phyloP scores from a whole-genome alignment of 2,888 invertebrate genomes.

The Acrobasis repandana region DNA sequence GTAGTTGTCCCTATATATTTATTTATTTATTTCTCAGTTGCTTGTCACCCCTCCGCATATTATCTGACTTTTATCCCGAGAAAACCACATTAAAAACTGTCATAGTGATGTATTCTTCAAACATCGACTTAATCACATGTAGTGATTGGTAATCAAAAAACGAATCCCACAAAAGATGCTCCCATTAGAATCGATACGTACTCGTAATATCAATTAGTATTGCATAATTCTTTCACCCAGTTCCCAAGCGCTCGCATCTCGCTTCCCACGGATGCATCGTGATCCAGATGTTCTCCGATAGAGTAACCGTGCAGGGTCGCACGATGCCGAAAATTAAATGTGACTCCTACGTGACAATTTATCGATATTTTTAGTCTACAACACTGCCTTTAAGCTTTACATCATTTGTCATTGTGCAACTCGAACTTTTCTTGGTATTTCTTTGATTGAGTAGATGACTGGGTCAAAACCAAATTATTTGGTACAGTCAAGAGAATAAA shows the following conservation, averaged over 20 bases:
- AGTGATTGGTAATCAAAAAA: conserved; percentile 5
- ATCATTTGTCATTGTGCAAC: no score
- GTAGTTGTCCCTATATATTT: no score
- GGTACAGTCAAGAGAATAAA: no score
- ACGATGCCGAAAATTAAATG: conserved; percentile 39
- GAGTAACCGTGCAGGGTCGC: conserved; percentile 54
- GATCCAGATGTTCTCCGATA: conserved; percentile 66
- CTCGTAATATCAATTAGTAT: conserved; percentile 24
- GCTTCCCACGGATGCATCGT: conserved; percentile 55
- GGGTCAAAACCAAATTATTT: no score
- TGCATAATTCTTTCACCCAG: conserved; percentile 33
- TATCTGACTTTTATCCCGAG: no score
- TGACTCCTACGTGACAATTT: conserved; percentile 6
- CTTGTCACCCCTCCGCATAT: no score
- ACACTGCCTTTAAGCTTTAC: no score
- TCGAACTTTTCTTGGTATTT: no score
- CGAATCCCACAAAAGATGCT: conserved; percentile 13
- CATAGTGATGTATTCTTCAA: not conserved
- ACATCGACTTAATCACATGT: not conserved
- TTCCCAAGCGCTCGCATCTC: conserved; percentile 29
- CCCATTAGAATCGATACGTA: conserved; percentile 20
- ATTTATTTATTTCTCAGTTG: no score
- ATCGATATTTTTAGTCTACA: conserved; percentile 4
- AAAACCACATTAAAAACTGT: no score
- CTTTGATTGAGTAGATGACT: no score